A percentile compares a stretch with the other conserved stretches of the same genome.
Conservation (phyloP, 1,140 invertebrate species). For the Drosophila kepulauana region DNA sequence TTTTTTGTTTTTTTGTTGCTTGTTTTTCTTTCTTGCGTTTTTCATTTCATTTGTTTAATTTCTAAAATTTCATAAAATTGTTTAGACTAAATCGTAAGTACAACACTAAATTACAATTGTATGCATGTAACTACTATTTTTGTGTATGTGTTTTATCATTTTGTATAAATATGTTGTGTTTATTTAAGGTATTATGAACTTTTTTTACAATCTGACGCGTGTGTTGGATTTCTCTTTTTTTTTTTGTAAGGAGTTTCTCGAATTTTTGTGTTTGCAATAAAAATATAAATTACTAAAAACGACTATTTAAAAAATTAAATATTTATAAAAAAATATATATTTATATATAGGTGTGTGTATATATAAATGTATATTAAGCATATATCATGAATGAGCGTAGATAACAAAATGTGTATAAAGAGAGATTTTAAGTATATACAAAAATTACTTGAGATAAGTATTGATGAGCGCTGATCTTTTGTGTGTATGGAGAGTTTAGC, state of each 20-base stretch:
- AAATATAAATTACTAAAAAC: slow-evolving; percentile 83
- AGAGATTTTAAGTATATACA: slow-evolving; percentile 45
- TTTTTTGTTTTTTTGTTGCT: slow-evolving; percentile 46
- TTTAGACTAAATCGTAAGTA: slow-evolving; percentile 81
- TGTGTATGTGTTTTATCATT: slow-evolving; percentile 30
- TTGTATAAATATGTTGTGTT: slow-evolving; percentile 66
- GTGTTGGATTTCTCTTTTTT: slow-evolving; percentile 56
- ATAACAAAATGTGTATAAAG: slow-evolving; percentile 47
- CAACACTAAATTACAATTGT: slow-evolving; percentile 84
- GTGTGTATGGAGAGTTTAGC: slow-evolving; percentile 9
- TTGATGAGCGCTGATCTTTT: slow-evolving; percentile 45
- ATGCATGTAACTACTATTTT: slow-evolving; percentile 79
- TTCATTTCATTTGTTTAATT: slow-evolving; percentile 80
- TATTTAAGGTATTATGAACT: slow-evolving; percentile 55
- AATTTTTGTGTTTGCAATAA: slow-evolving; percentile 68
- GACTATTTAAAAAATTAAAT: slow-evolving; percentile 83
- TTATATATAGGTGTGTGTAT: slow-evolving; percentile 33
- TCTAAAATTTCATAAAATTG: slow-evolving; percentile 84
- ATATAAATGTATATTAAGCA: slow-evolving; percentile 26
- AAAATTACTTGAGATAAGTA: slow-evolving; percentile 50
- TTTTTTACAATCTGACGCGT: slow-evolving; percentile 72
- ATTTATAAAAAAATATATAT: slow-evolving; percentile 76
- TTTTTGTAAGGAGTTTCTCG: slow-evolving; percentile 39
- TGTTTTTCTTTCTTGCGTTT: slow-evolving; percentile 61
- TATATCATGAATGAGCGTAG: slow-evolving; percentile 51